A percentile compares a stretch with the other conserved stretches of the same genome.
Conservation (phyloP, 2,113 vertebrate genomes). For the Nematolebias whitei region DNA sequence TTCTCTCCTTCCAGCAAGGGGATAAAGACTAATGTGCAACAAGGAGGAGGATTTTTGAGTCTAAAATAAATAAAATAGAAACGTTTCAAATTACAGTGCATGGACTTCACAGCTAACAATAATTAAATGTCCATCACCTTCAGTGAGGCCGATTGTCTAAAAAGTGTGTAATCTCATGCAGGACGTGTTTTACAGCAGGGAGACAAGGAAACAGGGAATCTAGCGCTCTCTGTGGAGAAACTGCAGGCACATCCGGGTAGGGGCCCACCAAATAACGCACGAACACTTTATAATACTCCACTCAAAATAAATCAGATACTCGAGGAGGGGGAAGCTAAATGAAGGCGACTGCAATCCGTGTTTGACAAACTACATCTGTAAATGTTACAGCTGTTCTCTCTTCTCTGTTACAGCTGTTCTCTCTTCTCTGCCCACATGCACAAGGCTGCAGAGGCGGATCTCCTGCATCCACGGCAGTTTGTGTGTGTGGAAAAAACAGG, state of each 20-base stretch:
- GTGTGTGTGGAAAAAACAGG: constrained; percentile 7
- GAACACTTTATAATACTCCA: constrained; percentile 17
- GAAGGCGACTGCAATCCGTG: background rate
- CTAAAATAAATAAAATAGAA: constrained; percentile 2
- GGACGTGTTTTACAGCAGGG: constrained; percentile 49
- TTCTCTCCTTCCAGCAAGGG: constrained; percentile 12
- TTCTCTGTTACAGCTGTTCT: constrained; percentile 2
- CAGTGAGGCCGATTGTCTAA: constrained; percentile 14
- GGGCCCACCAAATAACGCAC: constrained; percentile 22
- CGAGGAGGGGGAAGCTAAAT: background rate
- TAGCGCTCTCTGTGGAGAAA: constrained; percentile 46
- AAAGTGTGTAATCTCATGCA: constrained; percentile 33
- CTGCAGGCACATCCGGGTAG: constrained; percentile 69
- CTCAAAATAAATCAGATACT: background rate
- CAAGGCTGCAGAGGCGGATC: constrained; percentile 4
- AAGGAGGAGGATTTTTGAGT: background rate
- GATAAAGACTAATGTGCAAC: constrained; percentile 15
- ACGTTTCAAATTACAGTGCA: background rate
- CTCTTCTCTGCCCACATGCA: constrained; percentile 6
- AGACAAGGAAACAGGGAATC: constrained; percentile 53
- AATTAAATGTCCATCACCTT: background rate
- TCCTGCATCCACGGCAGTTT: constrained; percentile 17
- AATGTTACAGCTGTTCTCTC: background rate
- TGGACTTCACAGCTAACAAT: background rate
- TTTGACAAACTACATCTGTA: background rate